Evolutionary conservation across 2,888 invertebrate species (phyloP).

Genomic region (Drymonia ruficornis): DNA sequence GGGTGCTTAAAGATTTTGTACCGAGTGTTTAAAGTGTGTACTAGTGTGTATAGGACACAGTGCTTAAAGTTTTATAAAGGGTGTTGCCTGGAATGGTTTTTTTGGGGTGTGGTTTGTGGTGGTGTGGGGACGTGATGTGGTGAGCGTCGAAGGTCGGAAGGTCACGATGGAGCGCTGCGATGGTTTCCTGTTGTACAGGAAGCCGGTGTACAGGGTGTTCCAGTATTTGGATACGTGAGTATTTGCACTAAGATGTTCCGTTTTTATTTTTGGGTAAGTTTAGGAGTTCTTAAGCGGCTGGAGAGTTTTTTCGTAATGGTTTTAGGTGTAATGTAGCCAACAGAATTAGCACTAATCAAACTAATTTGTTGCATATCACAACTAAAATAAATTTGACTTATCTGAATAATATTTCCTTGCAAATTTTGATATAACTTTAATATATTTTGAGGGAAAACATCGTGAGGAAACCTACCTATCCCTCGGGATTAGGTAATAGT

Average conservation of each 20-base stretch:
- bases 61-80: constrained; percentile 27
- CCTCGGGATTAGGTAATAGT: too few species aligned
- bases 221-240: constrained; percentile 94
- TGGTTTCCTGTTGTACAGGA: constrained; percentile 91
- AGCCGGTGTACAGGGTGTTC: constrained; percentile 92
- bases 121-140: constrained; percentile 50
- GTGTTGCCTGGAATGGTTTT: constrained; percentile 30
- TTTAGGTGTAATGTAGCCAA: too few species aligned
- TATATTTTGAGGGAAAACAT: too few species aligned
- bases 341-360: too few species aligned
- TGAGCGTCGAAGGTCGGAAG: constrained; percentile 26
- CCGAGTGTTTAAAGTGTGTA: constrained; percentile 28
- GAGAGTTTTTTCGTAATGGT: too few species aligned
- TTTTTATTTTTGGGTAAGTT: too few species aligned
- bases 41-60: constrained; percentile 31
- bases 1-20: constrained; percentile 36
- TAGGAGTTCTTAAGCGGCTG: too few species aligned
- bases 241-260: constrained; percentile 16
- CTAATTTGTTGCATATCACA: too few species aligned
- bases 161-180: constrained; percentile 90
- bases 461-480: too few species aligned
- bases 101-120: constrained; percentile 31
- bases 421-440: too few species aligned
- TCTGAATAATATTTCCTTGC: too few species aligned
- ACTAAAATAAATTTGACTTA: too few species aligned